phyloP scores from a whole-genome alignment of 1,140 invertebrate species.

The Apis mellifera region DNA sequence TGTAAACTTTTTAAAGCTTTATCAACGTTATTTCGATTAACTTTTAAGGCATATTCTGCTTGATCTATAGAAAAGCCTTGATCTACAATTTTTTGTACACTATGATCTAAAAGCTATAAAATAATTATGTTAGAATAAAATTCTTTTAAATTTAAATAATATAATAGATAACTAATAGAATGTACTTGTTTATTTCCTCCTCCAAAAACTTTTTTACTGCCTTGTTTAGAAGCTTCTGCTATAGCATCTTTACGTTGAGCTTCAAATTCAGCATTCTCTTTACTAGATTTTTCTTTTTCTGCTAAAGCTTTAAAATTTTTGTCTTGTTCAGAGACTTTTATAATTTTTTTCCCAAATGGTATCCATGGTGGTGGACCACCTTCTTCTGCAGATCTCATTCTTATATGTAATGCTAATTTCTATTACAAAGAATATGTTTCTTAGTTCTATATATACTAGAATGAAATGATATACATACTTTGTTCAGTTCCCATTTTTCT shows the following conservation, averaged over 20 bases:
- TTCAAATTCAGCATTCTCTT: slow-evolving; percentile 92
- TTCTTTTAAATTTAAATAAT: slow-evolving; percentile 10
- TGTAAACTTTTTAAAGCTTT: slow-evolving; percentile 87
- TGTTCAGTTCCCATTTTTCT: slow-evolving; percentile 94
- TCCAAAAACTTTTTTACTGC: slow-evolving; percentile 84
- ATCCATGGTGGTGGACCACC: slow-evolving; percentile 94
- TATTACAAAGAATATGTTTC: slow-evolving; percentile 59
- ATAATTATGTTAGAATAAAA: slow-evolving; percentile 44
- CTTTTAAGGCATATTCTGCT: slow-evolving; percentile 87
- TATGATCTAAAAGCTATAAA: slow-evolving; percentile 86
- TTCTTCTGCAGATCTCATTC: slow-evolving; percentile 83
- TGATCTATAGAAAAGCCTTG: slow-evolving; percentile 90
- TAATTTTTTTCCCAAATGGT: slow-evolving; percentile 91
- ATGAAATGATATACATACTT: slow-evolving; percentile 77
- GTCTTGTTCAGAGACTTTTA: slow-evolving; percentile 84
- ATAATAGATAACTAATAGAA: slow-evolving; percentile 1
- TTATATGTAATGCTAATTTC: slow-evolving; percentile 88
- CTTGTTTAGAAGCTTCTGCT: slow-evolving; percentile 90
- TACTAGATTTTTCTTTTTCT: slow-evolving; percentile 83
- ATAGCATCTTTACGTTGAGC: slow-evolving; percentile 92
- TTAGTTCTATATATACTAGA: slow-evolving; percentile 9
- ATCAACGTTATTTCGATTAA: slow-evolving; percentile 88
- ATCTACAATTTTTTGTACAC: slow-evolving; percentile 90
- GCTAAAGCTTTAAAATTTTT: slow-evolving; percentile 87
- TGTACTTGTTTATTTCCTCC: slow-evolving; percentile 88